A percentile compares a stretch with the other conserved stretches of the same genome.
Conservation (phyloP, 2,113 vertebrate species). For the Scomber scombrus region DNA sequence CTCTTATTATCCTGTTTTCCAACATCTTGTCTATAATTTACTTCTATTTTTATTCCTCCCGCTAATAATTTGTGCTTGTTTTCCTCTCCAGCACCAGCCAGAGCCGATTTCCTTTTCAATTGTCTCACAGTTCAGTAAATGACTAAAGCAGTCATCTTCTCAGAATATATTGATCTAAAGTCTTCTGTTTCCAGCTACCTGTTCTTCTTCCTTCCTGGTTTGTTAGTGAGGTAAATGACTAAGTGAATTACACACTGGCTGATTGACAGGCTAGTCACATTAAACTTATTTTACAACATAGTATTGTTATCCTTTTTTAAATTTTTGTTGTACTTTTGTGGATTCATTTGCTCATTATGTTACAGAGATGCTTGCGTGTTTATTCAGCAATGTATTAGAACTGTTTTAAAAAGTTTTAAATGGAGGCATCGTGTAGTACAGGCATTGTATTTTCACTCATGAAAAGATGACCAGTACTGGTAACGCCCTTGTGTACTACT, state of each 20-base stretch:
- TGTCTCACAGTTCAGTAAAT: conserved; percentile 45
- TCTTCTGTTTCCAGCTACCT: conserved; percentile 50
- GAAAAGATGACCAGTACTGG: background rate
- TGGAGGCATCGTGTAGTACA: background rate
- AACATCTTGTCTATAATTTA: background rate
- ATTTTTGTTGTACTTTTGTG: background rate
- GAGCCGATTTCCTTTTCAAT: conserved; percentile 17
- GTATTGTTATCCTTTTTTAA: background rate
- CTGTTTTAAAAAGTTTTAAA: background rate
- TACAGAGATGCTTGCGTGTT: background rate
- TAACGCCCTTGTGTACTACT: background rate
- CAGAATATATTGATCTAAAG: conserved; percentile 55
- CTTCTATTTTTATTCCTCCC: background rate
- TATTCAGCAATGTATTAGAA: no score
- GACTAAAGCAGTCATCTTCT: conserved; percentile 38
- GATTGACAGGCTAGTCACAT: background rate
- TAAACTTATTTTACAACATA: background rate
- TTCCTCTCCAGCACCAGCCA: background rate
- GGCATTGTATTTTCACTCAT: background rate
- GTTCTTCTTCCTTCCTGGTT: conserved; percentile 29
- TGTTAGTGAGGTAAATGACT: background rate
- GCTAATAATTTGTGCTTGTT: background rate
- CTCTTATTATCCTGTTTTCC: background rate
- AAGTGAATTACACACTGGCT: background rate
- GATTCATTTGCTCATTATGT: background rate